Evolutionary conservation across 2,113 vertebrate genomes (phyloP).

Genomic region (Syngnathus floridae): DNA sequence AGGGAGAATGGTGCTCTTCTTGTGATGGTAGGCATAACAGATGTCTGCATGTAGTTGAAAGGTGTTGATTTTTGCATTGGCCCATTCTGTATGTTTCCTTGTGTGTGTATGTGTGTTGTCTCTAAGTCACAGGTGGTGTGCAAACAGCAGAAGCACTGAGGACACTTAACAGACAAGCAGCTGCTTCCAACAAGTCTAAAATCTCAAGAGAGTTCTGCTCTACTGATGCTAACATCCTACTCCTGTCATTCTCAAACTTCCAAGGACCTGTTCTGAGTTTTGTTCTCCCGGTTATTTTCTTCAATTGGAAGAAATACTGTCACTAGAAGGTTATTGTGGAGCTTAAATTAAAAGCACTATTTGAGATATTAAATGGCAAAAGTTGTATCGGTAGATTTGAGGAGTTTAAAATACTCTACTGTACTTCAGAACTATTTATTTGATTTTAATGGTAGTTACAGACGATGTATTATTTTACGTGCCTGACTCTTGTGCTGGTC

Average conservation of each 20-base stretch:
- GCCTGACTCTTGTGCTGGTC: too few relatives aligned
- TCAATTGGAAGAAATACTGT: not conserved
- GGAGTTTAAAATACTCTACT: not conserved
- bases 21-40: slow-evolving; percentile 27
- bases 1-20: slow-evolving; percentile 30
- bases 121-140: slow-evolving; percentile 55
- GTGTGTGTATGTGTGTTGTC: slow-evolving; percentile 13
- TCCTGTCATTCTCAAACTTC: slow-evolving; percentile 41
- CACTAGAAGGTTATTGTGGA: slow-evolving; percentile 4
- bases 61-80: slow-evolving; percentile 3
- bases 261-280: slow-evolving; percentile 13
- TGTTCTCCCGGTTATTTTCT: not conserved
- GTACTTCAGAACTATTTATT: too few relatives aligned
- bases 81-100: slow-evolving; percentile 8
- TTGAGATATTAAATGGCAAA: not conserved
- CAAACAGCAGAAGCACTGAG: slow-evolving; percentile 57
- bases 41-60: not conserved
- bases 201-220: slow-evolving; percentile 38
- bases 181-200: slow-evolving; percentile 46
- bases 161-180: slow-evolving; percentile 61
- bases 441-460: too few relatives aligned
- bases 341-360: slow-evolving; percentile 2
- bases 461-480: too few relatives aligned
- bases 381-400: not conserved
- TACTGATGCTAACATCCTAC: slow-evolving; percentile 30